These are phyloP conservation scores for Hydra vulgaris DNA, from an alignment of 30 jellyfish, hydroid and myxozoan species.

Conservation along the genomic window DNA sequence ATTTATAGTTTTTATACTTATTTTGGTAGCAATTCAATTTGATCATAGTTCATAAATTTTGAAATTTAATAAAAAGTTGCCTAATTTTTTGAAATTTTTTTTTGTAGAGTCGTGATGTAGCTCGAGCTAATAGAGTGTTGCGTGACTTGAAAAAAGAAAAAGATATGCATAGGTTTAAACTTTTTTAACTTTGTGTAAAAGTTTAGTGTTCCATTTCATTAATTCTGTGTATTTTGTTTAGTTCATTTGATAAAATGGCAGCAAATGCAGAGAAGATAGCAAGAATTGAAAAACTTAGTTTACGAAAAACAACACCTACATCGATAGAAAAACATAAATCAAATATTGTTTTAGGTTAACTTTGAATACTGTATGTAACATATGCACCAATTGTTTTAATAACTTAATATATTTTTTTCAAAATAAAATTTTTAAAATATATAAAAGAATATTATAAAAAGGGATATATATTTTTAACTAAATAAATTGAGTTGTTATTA, in stretches of 20 bases:
- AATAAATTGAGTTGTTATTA: too few relatives aligned
- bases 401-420: not conserved
- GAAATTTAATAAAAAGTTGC: too few relatives aligned
- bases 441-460: too few relatives aligned
- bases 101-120: slow-evolving; percentile 61
- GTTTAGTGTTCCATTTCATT: not conserved
- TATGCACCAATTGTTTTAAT: too few relatives aligned
- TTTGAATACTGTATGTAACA: not conserved
- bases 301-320: slow-evolving; percentile 10
- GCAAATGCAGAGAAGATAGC: slow-evolving; percentile 63
- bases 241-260: slow-evolving; percentile 80
- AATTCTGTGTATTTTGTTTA: not conserved
- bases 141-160: slow-evolving; percentile 47
- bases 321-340: not conserved
- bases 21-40: too few relatives aligned
- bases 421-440: too few relatives aligned
- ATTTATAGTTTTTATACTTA: too few relatives aligned
- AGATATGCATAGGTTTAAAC: slow-evolving; percentile 30
- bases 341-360: not conserved
- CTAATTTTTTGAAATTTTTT: too few relatives aligned
- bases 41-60: too few relatives aligned
- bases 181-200: not conserved
- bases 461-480: too few relatives aligned
- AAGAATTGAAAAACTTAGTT: slow-evolving; percentile 57
- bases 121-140: slow-evolving; percentile 52